Base-by-base conservation (phyloP, 2,113 vertebrate genomes). In the Azemiops feae region DNA sequence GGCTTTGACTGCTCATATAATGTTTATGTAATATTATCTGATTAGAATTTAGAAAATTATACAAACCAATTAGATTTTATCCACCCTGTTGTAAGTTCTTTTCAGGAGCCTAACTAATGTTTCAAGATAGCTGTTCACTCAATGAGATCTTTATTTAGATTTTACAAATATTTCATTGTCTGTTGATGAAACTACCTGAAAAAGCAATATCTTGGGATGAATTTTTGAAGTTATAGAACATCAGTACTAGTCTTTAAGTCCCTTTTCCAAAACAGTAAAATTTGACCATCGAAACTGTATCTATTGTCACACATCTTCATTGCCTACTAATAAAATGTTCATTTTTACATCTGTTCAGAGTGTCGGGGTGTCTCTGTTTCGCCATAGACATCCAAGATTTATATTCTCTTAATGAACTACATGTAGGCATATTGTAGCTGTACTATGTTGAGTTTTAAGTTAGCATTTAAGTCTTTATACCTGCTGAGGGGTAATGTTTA, bases 1-100 rank as follows among this genome's bases (percentile, higher is more conserved):
- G 94, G 20, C 25, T 92, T 92, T 92, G 4, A 52, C 55, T 91
- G 55, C 95, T 96, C 86, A 92, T 86, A 95, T 22, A 43, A 95
- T 88, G 16, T 5, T 92, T 90, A 91, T 96, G 85, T 89, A 92
- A 96, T 94, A 94, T 94, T 39, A 87, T 93, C 86, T 93, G 92
- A 95, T 43, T 95, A 47, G 20, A 95, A 92, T 92, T 94, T 69
- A 92, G 23, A 23, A 22, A 0, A 69, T 90, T 92, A 43, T 0
- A 0, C 7, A 43, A 64, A 88, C 88, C 92, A 60, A 86, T 27
- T 18, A 74, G 5, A 45, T 43, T 57, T 43, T 89, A 85, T 9
- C 2, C 43, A 60, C 30, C 12, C 54, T 27, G 18, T 10, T 34
- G 92, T 89, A 94, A 25, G 22, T 92, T 10, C 50, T 93, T 14